Conservation (phyloP, 2,888 invertebrate genomes). For the Pocota personata region DNA sequence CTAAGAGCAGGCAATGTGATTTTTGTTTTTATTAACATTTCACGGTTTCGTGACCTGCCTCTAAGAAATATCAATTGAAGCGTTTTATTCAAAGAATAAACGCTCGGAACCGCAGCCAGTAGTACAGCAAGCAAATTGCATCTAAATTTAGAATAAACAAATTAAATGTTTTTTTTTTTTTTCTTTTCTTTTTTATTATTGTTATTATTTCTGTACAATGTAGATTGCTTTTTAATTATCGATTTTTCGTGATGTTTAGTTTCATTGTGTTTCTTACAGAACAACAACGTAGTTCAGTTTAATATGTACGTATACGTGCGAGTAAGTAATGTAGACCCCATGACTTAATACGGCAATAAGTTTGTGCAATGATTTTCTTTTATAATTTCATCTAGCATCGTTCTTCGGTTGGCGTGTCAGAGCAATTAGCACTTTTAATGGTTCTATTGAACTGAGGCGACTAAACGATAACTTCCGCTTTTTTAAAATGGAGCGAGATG, state of each 20-base stretch:
- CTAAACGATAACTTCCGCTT: not conserved
- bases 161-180: slow-evolving; percentile 31
- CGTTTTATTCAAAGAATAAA: slow-evolving; percentile 1
- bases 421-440: slow-evolving; percentile 41
- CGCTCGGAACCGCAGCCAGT: not conserved
- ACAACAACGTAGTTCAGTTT: not conserved
- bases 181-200: slow-evolving; percentile 24
- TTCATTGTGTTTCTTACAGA: slow-evolving; percentile 1
- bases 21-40: slow-evolving; percentile 48
- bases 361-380: too few relatives aligned
- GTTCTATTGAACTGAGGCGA: slow-evolving; percentile 42
- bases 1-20: slow-evolving; percentile 32
- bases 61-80: slow-evolving; percentile 64
- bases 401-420: not conserved
- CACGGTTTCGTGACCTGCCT: slow-evolving; percentile 68
- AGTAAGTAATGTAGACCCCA: too few relatives aligned
- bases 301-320: too few relatives aligned
- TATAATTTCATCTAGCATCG: not conserved
- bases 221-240: slow-evolving; percentile 34
- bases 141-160: slow-evolving; percentile 68
- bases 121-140: slow-evolving; percentile 37
- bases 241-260: slow-evolving; percentile 18
- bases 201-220: slow-evolving; percentile 30
- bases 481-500: not conserved
- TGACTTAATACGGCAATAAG: too few relatives aligned